Percentiles rank a stretch among this genome's conserved stretches.
Conservation (phyloP, 2,888 invertebrate species). For the Spatulosminthurus flaviceps region DNA sequence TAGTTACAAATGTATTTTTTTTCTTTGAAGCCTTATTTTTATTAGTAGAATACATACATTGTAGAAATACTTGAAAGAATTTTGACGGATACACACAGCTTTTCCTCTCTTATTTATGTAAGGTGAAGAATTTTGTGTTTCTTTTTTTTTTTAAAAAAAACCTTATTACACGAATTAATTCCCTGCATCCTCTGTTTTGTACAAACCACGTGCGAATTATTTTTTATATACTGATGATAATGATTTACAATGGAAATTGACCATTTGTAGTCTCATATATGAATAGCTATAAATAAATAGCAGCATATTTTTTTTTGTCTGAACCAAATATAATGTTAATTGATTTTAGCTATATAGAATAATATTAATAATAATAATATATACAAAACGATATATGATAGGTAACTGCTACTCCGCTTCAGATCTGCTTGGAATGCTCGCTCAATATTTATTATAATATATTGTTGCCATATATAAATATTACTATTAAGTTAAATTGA, state of each 20-base stretch:
- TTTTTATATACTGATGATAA: no score
- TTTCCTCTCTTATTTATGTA: slow-evolving; percentile 32
- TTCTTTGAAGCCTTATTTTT: not conserved
- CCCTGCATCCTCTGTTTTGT: not conserved
- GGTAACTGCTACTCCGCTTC: slow-evolving; percentile 48
- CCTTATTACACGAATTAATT: not conserved
- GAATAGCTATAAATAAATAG: no score
- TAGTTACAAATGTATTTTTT: no score
- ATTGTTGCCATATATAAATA: no score
- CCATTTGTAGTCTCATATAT: no score
- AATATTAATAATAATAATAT: not conserved
- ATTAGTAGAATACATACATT: not conserved
- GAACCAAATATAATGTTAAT: no score
- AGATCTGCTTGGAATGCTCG: slow-evolving; percentile 51
- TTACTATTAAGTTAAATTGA: no score
- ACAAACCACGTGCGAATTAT: no score
- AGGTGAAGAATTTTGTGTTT: no score
- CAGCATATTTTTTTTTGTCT: no score
- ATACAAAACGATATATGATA: not conserved
- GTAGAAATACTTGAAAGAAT: not conserved
- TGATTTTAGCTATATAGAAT: no score
- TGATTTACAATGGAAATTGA: no score
- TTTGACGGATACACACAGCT: slow-evolving; percentile 31
- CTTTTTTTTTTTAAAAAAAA: slow-evolving; percentile 3
- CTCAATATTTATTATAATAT: slow-evolving; percentile 15